These are phyloP conservation scores for Stictonetta naevosa DNA, from an alignment of 2,113 vertebrate species.

Conservation along the genomic window DNA sequence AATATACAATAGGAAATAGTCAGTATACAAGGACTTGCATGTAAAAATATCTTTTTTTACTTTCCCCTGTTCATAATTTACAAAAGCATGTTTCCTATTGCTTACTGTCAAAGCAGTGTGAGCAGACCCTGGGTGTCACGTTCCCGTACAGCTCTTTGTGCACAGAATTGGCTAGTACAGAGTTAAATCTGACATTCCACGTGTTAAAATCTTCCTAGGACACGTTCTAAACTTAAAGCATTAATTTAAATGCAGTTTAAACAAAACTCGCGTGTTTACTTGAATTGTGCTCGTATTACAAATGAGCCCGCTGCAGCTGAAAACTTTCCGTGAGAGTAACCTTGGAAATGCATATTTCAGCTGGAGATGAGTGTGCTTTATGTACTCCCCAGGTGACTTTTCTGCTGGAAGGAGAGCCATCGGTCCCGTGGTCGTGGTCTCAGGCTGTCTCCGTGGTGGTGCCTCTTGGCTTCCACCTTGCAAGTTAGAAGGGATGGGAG, in stretches of 20 bases:
- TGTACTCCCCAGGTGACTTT: too few species aligned
- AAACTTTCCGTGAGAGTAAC: slow-evolving; percentile 20
- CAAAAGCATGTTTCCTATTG: slow-evolving; percentile 69
- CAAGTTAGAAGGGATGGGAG: background rate
- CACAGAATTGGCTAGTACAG: slow-evolving; percentile 79
- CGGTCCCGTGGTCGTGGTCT: accelerated
- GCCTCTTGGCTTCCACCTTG: background rate
- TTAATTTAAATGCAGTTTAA: slow-evolving; percentile 61
- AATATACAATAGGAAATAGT: slow-evolving; percentile 79
- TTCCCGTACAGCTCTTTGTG: slow-evolving; percentile 58
- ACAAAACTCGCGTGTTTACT: slow-evolving; percentile 30
- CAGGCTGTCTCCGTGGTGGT: accelerated
- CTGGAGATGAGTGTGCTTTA: slow-evolving; percentile 14
- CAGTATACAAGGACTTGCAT: slow-evolving; percentile 78
- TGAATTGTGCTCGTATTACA: slow-evolving; percentile 23
- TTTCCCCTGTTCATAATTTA: slow-evolving; percentile 71
- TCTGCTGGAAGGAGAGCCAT: too few species aligned
- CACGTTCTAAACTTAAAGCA: slow-evolving; percentile 53
- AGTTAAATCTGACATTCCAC: slow-evolving; percentile 65
- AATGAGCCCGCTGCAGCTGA: slow-evolving; percentile 4
- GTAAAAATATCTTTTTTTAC: slow-evolving; percentile 79
- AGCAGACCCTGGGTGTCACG: slow-evolving; percentile 65
- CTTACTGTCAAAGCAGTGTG: slow-evolving; percentile 64
- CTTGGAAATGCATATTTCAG: slow-evolving; percentile 24
- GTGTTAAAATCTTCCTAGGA: slow-evolving; percentile 51